A percentile compares a stretch with the other conserved stretches of the same genome.
phyloP scores from a whole-genome alignment of 2,797 vertebrate genomes.

The Neopelma chrysocephalum region DNA sequence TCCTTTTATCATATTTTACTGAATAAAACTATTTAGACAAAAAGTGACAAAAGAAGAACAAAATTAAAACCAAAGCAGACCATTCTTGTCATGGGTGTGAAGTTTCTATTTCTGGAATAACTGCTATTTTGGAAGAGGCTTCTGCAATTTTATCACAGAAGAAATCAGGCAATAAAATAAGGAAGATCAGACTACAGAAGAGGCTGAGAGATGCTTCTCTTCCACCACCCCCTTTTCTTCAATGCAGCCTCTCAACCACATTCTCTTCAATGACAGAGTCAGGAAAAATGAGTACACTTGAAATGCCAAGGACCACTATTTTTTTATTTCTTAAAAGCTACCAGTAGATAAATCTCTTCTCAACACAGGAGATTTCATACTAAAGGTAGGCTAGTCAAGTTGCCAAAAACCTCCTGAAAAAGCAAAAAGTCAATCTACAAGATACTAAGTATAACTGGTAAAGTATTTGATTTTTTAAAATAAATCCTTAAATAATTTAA shows the following conservation, averaged over 20 bases:
- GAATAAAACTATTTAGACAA: neutral
- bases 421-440: slow-evolving; percentile 42
- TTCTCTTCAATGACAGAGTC: slow-evolving; percentile 54
- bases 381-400: slow-evolving; percentile 57
- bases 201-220: neutral
- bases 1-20: neutral
- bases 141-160: neutral
- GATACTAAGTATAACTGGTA: neutral
- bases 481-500: slow-evolving; percentile 19
- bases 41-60: neutral
- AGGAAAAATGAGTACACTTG: slow-evolving; percentile 63
- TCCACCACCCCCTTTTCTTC: neutral
- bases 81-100: neutral
- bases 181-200: neutral
- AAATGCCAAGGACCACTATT: slow-evolving; percentile 46
- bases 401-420: slow-evolving; percentile 58
- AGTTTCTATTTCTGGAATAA: neutral
- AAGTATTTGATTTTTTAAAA: slow-evolving; percentile 34
- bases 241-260: neutral
- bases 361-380: slow-evolving; percentile 27
- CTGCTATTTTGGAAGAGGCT: neutral
- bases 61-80: neutral
- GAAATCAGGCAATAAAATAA: neutral
- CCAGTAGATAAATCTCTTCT: slow-evolving; percentile 38
- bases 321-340: slow-evolving; percentile 48